Conservation (phyloP, 2,113 vertebrate genomes). For the Prionailurus viverrinus region DNA sequence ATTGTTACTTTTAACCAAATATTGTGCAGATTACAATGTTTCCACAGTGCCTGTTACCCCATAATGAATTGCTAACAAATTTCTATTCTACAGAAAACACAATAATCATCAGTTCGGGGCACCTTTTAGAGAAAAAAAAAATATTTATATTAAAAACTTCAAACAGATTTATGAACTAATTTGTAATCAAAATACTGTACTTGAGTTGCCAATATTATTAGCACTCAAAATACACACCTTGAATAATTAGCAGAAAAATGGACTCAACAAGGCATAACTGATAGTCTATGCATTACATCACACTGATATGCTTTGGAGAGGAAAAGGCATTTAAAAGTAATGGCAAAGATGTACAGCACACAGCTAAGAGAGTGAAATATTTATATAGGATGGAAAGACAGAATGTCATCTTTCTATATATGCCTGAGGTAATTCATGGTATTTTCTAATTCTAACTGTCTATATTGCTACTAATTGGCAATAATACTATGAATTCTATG, state of each 20-base stretch:
- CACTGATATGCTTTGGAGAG: neutral
- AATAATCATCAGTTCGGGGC: neutral
- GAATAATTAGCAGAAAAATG: constrained; percentile 47
- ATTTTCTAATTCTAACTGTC: constrained; percentile 36
- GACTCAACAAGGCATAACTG: neutral
- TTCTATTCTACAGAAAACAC: neutral
- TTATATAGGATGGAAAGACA: neutral
- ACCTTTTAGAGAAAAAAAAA: constrained; percentile 53
- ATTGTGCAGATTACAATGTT: neutral
- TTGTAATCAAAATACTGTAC: constrained; percentile 54
- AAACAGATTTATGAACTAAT: constrained; percentile 14
- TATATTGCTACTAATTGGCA: neutral
- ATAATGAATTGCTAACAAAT: neutral
- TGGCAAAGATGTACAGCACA: neutral
- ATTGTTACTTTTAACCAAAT: constrained; percentile 39
- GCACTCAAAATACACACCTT: constrained; percentile 21
- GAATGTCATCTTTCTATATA: neutral
- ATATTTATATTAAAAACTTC: neutral
- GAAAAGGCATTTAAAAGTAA: constrained; percentile 2
- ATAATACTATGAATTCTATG: neutral
- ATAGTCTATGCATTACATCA: neutral
- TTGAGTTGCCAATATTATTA: constrained; percentile 41
- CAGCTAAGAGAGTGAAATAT: neutral
- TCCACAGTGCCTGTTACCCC: neutral
- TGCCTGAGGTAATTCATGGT: neutral